phyloP scores from a whole-genome alignment of 1,140 invertebrate species.

The Orchesella cincta region DNA sequence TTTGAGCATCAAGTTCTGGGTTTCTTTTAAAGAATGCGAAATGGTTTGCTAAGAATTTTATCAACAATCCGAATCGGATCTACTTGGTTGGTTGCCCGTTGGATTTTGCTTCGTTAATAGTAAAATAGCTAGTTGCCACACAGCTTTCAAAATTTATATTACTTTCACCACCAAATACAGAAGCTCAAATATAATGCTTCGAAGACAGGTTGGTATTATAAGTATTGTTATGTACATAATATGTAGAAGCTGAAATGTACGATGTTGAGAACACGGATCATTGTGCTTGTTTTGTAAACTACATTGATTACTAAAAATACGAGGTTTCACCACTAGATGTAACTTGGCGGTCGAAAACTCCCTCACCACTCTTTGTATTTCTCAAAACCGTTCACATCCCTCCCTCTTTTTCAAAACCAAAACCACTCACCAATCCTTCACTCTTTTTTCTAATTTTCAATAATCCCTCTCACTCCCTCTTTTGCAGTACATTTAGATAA shows the following conservation, averaged over 20 bases:
- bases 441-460: no score
- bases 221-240: background rate
- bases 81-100: background rate
- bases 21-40: background rate
- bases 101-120: background rate
- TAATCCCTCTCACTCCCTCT: no score
- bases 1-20: no score
- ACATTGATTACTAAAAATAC: no score
- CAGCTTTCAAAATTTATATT: background rate
- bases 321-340: no score
- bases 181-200: background rate
- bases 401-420: no score
- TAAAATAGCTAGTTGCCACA: background rate
- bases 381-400: no score
- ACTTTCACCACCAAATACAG: background rate
- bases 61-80: constrained; percentile 9
- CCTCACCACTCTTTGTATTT: no score
- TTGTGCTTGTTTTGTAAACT: no score
- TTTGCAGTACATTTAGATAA: no score
- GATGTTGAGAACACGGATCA: constrained; percentile 12
- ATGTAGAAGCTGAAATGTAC: background rate
- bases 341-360: no score
- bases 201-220: background rate
- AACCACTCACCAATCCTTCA: no score
- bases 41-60: constrained; percentile 9